Base-by-base conservation (phyloP, 2,888 invertebrate genomes). In the Athetis lepigone region DNA sequence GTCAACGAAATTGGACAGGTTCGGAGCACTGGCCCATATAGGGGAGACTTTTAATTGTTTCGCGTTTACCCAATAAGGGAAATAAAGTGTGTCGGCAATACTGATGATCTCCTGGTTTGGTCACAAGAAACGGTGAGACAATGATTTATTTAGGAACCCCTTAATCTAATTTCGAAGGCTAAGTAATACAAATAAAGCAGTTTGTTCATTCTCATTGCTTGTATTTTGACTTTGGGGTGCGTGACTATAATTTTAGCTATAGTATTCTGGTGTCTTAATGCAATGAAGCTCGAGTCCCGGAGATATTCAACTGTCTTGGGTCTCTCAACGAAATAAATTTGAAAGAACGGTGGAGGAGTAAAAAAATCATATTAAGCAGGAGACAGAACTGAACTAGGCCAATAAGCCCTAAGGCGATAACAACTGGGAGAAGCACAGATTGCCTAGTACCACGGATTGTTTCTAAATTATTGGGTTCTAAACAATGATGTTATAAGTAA, bases 1-100 rank as follows among this genome's bases (percentile, higher is more conserved):
- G 72, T 58, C 77, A 76, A 76, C 77, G 57, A 77, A 77, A 79
- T 79, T 70, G 67, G 57, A 67, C 72, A 19, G 67, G 76, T 63
- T 50, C 50, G 58, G 45, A 16, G 46, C 45, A 63, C 39, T 29
- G 9, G 37, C 7, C 76, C 72, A 6, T 61, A 51, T 67, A 45
- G 7, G 58, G 76, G 1, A 46, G 45, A 45, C 8, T 57, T 67
- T 76, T 76, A 79, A 79, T 71, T 79, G 67, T 63, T 18, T 5
- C 39, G 25, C 33, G 45, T 62, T 55, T 29, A 37, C 79, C 55
- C 42, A 49, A 54, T 61, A 76, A 50, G 79, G 76, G 9, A 43
- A n/a, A 67, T 66, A 66, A 45, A 62, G 45, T 66, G 71, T 70
- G 75, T 45, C 16, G 19, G 47, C 47, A 66, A 79, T 76, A 77